phyloP scores from a whole-genome alignment of 2,113 vertebrate species.

The Saimiri boliviensis region DNA sequence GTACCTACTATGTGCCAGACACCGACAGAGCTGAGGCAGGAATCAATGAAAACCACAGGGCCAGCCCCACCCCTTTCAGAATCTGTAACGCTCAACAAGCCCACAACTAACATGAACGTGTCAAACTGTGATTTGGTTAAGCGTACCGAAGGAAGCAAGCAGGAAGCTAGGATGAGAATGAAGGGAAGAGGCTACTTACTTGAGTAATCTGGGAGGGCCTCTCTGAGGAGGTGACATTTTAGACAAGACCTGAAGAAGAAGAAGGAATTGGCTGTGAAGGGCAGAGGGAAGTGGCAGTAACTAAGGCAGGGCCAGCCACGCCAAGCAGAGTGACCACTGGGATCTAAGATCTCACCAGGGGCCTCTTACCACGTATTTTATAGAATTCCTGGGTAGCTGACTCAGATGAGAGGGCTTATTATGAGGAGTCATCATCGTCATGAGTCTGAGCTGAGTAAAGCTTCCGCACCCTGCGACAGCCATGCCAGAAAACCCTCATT shows the following conservation, averaged over 20 bases:
- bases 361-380: neutral
- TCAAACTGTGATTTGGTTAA: too few species aligned
- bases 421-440: neutral
- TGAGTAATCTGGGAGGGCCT: neutral
- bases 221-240: neutral
- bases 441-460: neutral
- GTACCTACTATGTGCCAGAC: neutral
- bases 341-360: neutral
- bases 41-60: fast-evolving
- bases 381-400: neutral
- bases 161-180: neutral
- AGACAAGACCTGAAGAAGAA: neutral
- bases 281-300: neutral
- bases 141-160: neutral
- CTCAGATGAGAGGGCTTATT: neutral
- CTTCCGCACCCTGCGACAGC: neutral
- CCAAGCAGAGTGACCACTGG: neutral
- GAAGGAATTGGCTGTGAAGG: neutral
- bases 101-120: neutral
- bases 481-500: neutral
- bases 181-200: neutral
- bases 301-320: neutral
- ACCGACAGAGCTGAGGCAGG: neutral
- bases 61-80: neutral
- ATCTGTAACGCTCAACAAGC: neutral